Evolutionary conservation across 2,113 vertebrate genomes (phyloP), one percentile per base, ranked within the genome.

Genomic region (Paralichthys olivaceus): DNA sequence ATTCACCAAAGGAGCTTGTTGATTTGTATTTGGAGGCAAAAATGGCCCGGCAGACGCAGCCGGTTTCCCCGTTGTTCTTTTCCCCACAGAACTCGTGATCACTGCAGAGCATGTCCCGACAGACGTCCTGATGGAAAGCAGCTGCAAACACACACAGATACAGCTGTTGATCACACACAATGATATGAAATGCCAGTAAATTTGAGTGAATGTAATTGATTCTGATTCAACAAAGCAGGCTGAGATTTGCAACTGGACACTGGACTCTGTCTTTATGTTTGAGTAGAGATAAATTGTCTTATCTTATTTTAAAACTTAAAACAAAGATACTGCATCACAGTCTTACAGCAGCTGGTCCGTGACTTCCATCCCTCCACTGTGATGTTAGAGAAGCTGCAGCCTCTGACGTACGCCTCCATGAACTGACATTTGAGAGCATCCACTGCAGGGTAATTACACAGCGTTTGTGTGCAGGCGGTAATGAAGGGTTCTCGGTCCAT

Each of bases 1-100:
- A 56, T 32, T 69, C 66, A 74, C 84, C 77, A 1, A 76, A 47
- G 32, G 43, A 2, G 14, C 28, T 25, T 2, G 4, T 45, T 0
- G 59, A n/a, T 67, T 23, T 66, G 66, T 84, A 75, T 8, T 59
- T 54, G 1, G 70, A 75, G 17, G 76, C 84, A 51, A 78, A 83
- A 34, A 75, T 19, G 20, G 7, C 2, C 0, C 79, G 75, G n/a
- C 84, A 89, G 62, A 78, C 28, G 65, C 87, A 89, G 2, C 14
- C 22, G 20, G 20, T 32, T 20, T 59, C 15, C 15, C 70, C 55
- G 0, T 11, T 3, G 5, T 6, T 32, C 57, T 32, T 22, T 37
- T 69, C 4, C 26, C 64, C 79, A 4, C 81, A 89, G 51, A 84
- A 89, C 72, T 86, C 84, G 0, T 86, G 69, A n/a, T 29, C 19